Conservation (phyloP, 2,797 vertebrate genomes). For the Arremon aurantiirostris region DNA sequence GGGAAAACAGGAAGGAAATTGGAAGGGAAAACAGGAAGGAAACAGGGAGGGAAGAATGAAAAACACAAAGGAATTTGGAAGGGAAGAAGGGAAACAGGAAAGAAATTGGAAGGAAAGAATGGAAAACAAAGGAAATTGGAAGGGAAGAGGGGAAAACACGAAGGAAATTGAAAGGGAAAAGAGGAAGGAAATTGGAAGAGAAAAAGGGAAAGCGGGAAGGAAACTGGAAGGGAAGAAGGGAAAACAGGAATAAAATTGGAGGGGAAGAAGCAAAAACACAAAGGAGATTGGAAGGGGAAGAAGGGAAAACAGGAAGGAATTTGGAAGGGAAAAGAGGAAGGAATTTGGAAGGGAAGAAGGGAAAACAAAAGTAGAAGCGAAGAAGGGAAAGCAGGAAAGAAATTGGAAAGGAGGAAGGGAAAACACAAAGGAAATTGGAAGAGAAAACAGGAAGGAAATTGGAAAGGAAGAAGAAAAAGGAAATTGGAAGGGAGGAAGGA, state of each 20-base stretch:
- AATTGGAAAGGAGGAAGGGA: not conserved
- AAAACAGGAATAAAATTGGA: not conserved
- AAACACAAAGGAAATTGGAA: not conserved
- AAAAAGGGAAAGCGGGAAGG: not conserved
- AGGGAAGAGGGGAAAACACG: not conserved
- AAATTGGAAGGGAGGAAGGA: not conserved
- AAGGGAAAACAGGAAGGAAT: not conserved
- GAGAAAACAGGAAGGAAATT: not conserved
- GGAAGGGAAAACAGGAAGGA: not conserved
- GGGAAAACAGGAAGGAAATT: not conserved
- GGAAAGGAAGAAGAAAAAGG: fast-evolving
- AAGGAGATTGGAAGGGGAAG: not conserved
- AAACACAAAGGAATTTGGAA: not conserved
- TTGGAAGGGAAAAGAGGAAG: not conserved
- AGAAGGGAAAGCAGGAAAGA: not conserved
- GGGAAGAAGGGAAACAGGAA: not conserved
- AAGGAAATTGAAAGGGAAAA: not conserved
- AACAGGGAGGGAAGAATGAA: not conserved
- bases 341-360: not conserved
- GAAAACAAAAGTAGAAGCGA: not conserved
- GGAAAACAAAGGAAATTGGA: too few relatives aligned
- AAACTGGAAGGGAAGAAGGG: too few relatives aligned
- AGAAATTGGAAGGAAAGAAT: not conserved
- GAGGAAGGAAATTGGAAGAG: too few relatives aligned
- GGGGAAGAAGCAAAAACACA: not conserved